A percentile compares a stretch with the other conserved stretches of the same genome.
phyloP scores from a whole-genome alignment of 2,797 vertebrate genomes.

The Helicolenus hilgendorfi region DNA sequence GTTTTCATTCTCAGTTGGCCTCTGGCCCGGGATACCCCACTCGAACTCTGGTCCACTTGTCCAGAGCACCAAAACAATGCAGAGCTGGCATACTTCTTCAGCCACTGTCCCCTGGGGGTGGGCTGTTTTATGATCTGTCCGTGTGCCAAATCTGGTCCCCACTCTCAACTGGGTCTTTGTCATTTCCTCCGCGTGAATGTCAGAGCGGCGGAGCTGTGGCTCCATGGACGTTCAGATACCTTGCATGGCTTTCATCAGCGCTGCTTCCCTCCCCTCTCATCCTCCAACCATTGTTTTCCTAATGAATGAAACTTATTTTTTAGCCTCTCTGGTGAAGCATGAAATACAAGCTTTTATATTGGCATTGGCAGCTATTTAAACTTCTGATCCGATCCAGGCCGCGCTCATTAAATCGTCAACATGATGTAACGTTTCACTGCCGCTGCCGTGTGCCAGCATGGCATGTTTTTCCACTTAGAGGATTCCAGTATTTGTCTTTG shows the following conservation, averaged over 20 bases:
- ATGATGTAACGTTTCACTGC: conserved; percentile 83
- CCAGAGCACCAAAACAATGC: conserved; percentile 49
- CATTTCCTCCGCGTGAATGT: conserved; percentile 61
- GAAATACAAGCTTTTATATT: conserved; percentile 82
- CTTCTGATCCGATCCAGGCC: conserved; percentile 83
- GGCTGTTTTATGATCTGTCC: conserved; percentile 65
- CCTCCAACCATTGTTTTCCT: conserved; percentile 70
- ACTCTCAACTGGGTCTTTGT: conserved; percentile 77
- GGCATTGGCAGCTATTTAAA: conserved; percentile 84
- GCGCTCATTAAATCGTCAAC: conserved; percentile 81
- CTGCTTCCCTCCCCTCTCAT: conserved; percentile 15
- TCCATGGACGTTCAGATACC: conserved; percentile 56
- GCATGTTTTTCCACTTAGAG: conserved; percentile 85
- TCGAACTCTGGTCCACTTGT: conserved; percentile 61
- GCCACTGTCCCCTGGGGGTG: conserved; percentile 48
- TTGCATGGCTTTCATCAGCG: conserved; percentile 62
- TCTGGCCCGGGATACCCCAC: conserved; percentile 63
- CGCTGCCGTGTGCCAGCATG: conserved; percentile 75
- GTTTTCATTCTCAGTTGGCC: conserved; percentile 62
- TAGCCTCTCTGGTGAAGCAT: conserved; percentile 73
- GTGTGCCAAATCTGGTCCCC: conserved; percentile 53
- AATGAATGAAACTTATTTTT: conserved; percentile 71
- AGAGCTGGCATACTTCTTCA: conserved; percentile 49
- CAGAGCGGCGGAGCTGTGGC: conserved; percentile 49
- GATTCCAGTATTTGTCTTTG: conserved; percentile 79